These are phyloP conservation scores for Clepsis dumicolana DNA, from an alignment of 2,888 invertebrate species.

Conservation along the genomic window DNA sequence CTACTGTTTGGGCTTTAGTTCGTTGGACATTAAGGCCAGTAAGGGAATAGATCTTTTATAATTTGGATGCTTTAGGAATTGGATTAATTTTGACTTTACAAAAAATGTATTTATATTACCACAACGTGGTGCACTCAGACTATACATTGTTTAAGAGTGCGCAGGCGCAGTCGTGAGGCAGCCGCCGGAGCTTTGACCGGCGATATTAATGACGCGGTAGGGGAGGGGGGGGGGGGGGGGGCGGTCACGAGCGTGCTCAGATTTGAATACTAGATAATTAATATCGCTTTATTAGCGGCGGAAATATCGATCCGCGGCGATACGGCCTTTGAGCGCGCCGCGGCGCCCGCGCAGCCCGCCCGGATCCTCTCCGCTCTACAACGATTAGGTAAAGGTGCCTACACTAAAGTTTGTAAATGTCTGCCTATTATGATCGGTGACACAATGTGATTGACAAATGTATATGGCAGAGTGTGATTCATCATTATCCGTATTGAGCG, in stretches of 20 bases:
- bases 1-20: no score
- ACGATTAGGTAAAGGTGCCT: no score
- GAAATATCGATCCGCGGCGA: conserved; percentile 83
- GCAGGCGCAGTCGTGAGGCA: conserved; percentile 34
- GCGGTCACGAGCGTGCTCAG: conserved; percentile 74
- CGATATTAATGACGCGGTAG: conserved; percentile 45
- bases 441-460: background rate
- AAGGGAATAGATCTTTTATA: no score
- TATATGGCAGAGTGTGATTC: background rate
- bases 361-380: background rate
- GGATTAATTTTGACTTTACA: background rate
- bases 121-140: background rate
- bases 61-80: background rate
- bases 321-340: conserved; percentile 76
- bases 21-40: no score
- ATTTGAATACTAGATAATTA: conserved; percentile 86
- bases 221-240: conserved; percentile 49
- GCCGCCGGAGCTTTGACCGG: conserved; percentile 40
- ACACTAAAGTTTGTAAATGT: background rate
- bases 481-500: background rate
- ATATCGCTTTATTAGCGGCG: conserved; percentile 84
- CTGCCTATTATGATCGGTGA: background rate
- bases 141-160: conserved; percentile 1
- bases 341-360: conserved; percentile 13
- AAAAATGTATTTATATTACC: background rate